Base-by-base conservation (phyloP, 2,797 vertebrate species). In the Bufotes viridis region DNA sequence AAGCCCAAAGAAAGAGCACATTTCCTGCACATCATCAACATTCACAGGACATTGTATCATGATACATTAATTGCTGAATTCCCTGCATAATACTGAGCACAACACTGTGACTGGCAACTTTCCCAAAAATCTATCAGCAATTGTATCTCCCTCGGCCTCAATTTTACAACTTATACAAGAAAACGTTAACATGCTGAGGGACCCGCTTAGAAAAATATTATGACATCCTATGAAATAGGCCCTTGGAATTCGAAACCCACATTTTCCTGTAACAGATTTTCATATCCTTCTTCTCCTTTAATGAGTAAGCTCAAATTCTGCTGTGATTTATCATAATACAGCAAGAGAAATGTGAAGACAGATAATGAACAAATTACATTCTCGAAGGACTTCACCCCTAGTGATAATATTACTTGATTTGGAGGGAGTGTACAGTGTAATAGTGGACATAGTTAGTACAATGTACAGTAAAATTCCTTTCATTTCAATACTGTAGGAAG, bases 181-280 rank as follows among this genome's bases (percentile, higher is more conserved):
- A 75, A 67, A 74, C 57, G 24, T 63, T 82, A 74, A 76, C 79
- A 70, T 55, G 79, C 79, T 87, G 79, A 75, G 86, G 80, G 69
- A 82, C 42, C 69, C 58, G 14, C n/a, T 82, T 82, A 72, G 42
- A 76, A 86, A 86, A 80, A 86, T 86, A 86, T 79, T 86, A 80
- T 78, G 61, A 86, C 61, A 86, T 80, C 76, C 75, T 80, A 57
- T 55, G 61, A 86, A 86, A 70, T 86, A 65, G n/a, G 26, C 42
- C n/a, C 26, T 61, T 76, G 69, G 79, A 87, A 87, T 82, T 61
- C 49, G 42, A 72, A 72, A 74, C 69, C 55, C 55, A 81, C 67
- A 74, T 87, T 70, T 74, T 74, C 57, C 34, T 69, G 63, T 72
- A 58, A n/a, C 34, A 61, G 57, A 72, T 51, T 84, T 84, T 84